phyloP scores from a whole-genome alignment of 2,797 vertebrate genomes.

The Acridotheres tristis region DNA sequence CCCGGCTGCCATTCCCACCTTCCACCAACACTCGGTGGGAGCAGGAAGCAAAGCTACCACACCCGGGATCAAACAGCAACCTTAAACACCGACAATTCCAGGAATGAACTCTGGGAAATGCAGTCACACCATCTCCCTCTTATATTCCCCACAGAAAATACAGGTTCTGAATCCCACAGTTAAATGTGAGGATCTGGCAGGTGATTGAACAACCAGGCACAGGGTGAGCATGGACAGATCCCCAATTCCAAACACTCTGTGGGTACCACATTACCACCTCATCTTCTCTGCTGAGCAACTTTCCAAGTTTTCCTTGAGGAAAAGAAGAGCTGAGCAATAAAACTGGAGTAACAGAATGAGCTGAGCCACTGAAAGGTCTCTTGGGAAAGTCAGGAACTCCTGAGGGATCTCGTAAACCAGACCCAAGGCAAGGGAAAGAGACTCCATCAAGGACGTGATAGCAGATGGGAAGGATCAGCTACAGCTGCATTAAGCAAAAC shows the following conservation, averaged over 20 bases:
- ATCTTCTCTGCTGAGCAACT: neutral
- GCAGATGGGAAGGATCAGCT: conserved; percentile 39
- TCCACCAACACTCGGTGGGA: accelerated
- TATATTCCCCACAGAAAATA: neutral
- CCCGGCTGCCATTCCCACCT: neutral
- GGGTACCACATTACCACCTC: neutral
- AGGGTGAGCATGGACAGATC: neutral
- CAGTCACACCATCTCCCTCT: neutral
- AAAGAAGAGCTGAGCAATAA: neutral
- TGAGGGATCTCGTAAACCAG: neutral
- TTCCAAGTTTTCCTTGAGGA: neutral
- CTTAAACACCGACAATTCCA: neutral
- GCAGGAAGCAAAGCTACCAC: neutral
- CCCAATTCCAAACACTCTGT: neutral
- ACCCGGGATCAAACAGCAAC: neutral
- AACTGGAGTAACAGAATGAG: neutral
- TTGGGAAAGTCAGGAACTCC: neutral
- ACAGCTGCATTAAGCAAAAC: neutral
- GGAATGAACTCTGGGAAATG: neutral
- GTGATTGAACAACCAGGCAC: neutral
- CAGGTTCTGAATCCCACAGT: neutral
- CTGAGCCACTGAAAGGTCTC: neutral
- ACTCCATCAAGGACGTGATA: accelerated
- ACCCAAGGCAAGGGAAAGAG: neutral
- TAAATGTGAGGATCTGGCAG: neutral